Conservation (phyloP, 37 sponge, comb jelly and placozoan genomes). For the Agelas oroides region DNA sequence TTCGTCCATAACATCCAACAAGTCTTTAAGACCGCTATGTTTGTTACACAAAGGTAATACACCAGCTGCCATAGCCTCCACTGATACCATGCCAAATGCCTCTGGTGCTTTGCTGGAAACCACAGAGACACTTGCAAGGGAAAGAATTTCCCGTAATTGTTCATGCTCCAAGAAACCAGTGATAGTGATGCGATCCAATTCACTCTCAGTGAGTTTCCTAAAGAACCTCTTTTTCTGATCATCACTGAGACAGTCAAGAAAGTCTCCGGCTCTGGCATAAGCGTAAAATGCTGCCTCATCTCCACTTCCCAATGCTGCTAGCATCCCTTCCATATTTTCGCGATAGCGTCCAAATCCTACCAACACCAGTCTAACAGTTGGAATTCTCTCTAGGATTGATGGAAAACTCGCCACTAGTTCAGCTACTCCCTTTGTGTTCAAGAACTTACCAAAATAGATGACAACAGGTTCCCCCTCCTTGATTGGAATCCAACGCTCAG, state of each 20-base stretch:
- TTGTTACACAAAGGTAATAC: slow-evolving; percentile 25
- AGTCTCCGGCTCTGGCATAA: slow-evolving; percentile 30
- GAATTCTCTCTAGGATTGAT: slow-evolving; percentile 6
- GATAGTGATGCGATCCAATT: neutral
- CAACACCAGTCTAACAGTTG: slow-evolving; percentile 30
- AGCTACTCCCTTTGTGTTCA: slow-evolving; percentile 43
- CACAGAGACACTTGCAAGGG: slow-evolving; percentile 28
- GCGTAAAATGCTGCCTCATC: slow-evolving; percentile 21
- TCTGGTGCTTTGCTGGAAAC: slow-evolving; percentile 32
- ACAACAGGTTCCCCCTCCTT: slow-evolving; percentile 39
- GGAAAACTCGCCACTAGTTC: slow-evolving; percentile 30
- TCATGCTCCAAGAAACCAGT: slow-evolving; percentile 10
- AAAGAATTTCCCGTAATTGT: slow-evolving; percentile 19
- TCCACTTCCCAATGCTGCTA: slow-evolving; percentile 19
- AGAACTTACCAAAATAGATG: slow-evolving; percentile 24
- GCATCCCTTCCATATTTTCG: slow-evolving; percentile 49
- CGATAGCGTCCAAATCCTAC: slow-evolving; percentile 42
- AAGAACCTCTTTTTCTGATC: neutral
- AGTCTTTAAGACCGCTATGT: slow-evolving; percentile 16
- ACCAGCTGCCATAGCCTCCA: slow-evolving; percentile 38
- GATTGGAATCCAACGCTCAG: slow-evolving; percentile 16
- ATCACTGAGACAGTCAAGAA: neutral
- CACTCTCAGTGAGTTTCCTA: neutral
- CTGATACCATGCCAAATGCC: slow-evolving; percentile 40
- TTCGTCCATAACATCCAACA: slow-evolving; percentile 13